These are phyloP conservation scores for Sebastes alutus DNA, from an alignment of 2,797 vertebrate genomes.

Conservation along the genomic window DNA sequence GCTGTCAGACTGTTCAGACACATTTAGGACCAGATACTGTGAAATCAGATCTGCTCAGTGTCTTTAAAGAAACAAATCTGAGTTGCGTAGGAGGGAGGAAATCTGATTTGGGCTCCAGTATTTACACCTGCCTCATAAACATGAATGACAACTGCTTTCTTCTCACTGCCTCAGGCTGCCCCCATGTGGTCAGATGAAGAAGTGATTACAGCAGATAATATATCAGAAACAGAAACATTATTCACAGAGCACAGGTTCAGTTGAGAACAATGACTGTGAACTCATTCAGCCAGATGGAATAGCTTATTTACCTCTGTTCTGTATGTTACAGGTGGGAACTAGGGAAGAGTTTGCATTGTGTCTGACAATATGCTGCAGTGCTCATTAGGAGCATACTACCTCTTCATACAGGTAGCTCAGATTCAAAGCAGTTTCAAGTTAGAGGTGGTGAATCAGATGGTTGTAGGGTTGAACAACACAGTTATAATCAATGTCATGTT, in stretches of 20 bases:
- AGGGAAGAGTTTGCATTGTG: not conserved
- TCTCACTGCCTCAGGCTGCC: conserved; percentile 44
- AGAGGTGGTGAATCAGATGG: not conserved
- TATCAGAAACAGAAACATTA: not conserved
- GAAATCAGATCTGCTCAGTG: not conserved
- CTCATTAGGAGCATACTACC: not conserved
- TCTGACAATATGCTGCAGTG: not conserved
- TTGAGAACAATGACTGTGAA: not conserved
- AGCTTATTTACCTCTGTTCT: not conserved
- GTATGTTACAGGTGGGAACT: not conserved
- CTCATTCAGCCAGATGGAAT: not conserved
- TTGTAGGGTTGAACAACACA: not conserved
- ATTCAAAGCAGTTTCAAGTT: not conserved
- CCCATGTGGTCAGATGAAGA: conserved; percentile 46
- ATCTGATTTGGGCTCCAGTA: not conserved
- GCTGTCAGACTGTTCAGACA: not conserved
- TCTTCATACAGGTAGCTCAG: not conserved
- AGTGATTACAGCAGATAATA: not conserved
- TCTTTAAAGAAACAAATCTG: not conserved
- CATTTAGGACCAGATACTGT: not conserved
- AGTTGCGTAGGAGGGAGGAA: not conserved
- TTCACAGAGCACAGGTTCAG: not conserved
- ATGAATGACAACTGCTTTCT: not conserved
- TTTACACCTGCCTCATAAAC: not conserved
- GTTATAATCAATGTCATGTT: not conserved